Conservation (phyloP, 2,113 vertebrate genomes). For the Antigone vipio region DNA sequence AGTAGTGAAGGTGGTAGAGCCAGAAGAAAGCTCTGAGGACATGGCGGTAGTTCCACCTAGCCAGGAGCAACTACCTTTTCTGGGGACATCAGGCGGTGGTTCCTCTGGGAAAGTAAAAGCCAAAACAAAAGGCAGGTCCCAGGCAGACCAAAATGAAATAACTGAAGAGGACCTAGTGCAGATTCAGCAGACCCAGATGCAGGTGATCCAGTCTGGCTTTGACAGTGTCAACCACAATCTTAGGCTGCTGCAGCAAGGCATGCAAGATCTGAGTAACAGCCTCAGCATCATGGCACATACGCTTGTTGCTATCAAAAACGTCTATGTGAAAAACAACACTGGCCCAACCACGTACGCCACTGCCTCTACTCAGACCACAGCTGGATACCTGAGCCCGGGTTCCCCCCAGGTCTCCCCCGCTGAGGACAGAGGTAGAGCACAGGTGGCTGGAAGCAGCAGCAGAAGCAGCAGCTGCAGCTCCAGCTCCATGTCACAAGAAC, state of each 20-base stretch:
- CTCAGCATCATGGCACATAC: constrained; percentile 67
- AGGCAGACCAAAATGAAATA: constrained; percentile 44
- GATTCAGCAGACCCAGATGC: constrained; percentile 66
- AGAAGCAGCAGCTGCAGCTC: constrained; percentile 73
- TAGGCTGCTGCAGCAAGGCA: constrained; percentile 66
- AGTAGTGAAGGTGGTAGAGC: constrained; percentile 69
- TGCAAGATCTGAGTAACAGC: constrained; percentile 70
- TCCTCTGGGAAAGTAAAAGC: constrained; percentile 67
- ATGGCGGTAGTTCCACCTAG: constrained; percentile 57
- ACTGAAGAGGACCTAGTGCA: constrained; percentile 65
- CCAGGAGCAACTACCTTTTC: constrained; percentile 54
- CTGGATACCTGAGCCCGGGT: constrained; percentile 63
- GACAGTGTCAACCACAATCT: constrained; percentile 69
- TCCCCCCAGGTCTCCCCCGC: constrained; percentile 50
- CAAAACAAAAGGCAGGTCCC: constrained; percentile 61
- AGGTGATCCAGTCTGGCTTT: constrained; percentile 70
- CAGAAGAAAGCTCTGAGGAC: constrained; percentile 70
- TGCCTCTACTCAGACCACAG: constrained; percentile 58
- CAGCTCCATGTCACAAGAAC: constrained; percentile 62
- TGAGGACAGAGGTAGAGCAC: constrained; percentile 52
- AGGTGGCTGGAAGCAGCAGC: constrained; percentile 62
- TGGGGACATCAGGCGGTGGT: background rate
- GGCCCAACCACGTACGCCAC: constrained; percentile 25
- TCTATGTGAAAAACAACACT: constrained; percentile 65
- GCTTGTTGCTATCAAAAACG: constrained; percentile 56